A percentile compares a stretch with the other conserved stretches of the same genome.
phyloP scores from a whole-genome alignment of 1,140 invertebrate genomes.

The Panulirus ornatus region DNA sequence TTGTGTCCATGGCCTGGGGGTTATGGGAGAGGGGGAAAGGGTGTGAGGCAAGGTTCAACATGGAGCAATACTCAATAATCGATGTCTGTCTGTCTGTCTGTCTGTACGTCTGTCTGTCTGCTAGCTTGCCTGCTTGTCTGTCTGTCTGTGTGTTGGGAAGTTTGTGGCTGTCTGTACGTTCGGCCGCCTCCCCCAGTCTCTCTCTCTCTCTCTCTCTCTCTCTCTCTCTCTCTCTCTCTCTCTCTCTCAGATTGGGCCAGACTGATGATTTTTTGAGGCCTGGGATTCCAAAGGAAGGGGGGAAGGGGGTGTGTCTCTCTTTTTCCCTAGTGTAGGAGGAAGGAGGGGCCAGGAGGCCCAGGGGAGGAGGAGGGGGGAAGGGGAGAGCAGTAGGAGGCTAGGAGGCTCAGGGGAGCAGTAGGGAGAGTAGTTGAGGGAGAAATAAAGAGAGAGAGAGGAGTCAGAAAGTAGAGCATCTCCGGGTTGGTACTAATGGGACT shows the following conservation, averaged over 20 bases:
- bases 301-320: not conserved
- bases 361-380: not conserved
- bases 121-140: not conserved
- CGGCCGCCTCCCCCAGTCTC: not conserved
- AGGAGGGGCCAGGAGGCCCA: not conserved
- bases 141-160: not conserved
- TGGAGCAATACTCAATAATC: not conserved
- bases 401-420: not conserved
- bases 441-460: not conserved
- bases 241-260: too few species aligned
- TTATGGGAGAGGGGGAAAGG: too few species aligned
- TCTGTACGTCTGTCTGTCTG: not conserved
- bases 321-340: not conserved
- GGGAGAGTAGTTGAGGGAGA: not conserved
- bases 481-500: too few species aligned
- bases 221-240: too few species aligned
- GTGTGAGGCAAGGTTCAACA: too few species aligned
- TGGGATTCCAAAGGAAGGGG: not conserved
- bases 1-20: too few species aligned
- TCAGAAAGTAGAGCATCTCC: too few species aligned
- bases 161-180: not conserved
- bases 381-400: not conserved
- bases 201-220: not conserved
- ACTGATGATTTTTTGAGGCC: not conserved
- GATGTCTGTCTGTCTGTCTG: not conserved